Percentiles rank a stretch among this genome's conserved stretches.
Conservation (phyloP, 2,797 vertebrate species). For the Eupleurogrammus muticus region DNA sequence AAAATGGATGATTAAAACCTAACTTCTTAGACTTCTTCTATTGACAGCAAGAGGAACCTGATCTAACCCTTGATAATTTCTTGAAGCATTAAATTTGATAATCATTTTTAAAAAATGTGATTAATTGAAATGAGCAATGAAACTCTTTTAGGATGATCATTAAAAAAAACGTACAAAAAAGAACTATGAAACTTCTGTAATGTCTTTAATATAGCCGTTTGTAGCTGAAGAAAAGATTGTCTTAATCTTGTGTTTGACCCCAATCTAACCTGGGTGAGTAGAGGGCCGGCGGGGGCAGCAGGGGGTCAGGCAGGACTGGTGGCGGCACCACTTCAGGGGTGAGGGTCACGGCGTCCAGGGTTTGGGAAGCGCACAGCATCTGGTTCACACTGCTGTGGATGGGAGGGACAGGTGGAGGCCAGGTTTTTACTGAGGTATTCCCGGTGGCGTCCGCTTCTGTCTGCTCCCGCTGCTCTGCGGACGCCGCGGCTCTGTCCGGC, state of each 20-base stretch:
- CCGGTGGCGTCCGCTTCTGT: constrained; percentile 32
- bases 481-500: constrained; percentile 23
- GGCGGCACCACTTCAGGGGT: constrained; percentile 80
- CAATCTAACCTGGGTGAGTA: constrained; percentile 80
- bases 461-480: constrained; percentile 45
- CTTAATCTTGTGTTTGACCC: background rate
- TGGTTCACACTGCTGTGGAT: constrained; percentile 81
- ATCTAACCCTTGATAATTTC: no score
- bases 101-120: no score
- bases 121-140: no score
- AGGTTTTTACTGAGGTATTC: constrained; percentile 27
- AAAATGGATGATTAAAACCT: no score
- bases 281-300: constrained; percentile 71
- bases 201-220: background rate
- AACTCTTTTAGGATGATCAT: no score
- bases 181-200: background rate
- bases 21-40: no score
- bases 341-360: constrained; percentile 82
- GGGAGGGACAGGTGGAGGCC: constrained; percentile 32
- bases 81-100: no score
- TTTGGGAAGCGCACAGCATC: constrained; percentile 85
- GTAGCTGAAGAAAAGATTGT: background rate
- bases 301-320: constrained; percentile 59
- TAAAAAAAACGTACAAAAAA: no score
- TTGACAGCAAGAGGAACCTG: no score